Evolutionary conservation across 2,888 invertebrate species (phyloP).

Genomic region (Agriopis marginaria): DNA sequence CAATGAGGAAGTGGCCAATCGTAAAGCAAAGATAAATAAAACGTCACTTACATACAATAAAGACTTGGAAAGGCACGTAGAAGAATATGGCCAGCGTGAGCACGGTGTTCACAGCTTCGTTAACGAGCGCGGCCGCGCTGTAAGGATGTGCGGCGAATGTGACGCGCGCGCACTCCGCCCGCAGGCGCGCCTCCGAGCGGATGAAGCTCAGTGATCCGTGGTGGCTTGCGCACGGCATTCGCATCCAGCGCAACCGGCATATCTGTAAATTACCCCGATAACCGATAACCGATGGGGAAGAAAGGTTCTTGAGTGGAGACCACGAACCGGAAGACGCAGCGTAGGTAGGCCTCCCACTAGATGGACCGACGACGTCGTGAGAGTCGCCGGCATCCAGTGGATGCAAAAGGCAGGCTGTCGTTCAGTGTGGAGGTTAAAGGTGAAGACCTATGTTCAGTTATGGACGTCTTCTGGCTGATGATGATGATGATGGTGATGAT

Average conservation of each 20-base stretch:
- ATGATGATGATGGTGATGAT: no score
- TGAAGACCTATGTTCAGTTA: no score
- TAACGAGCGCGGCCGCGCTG: constrained; percentile 57
- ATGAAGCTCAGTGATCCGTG: constrained; percentile 55
- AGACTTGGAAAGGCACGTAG: constrained; percentile 68
- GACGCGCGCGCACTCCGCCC: constrained; percentile 57
- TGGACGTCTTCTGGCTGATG: no score
- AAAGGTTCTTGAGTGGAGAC: no score
- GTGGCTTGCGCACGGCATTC: constrained; percentile 61
- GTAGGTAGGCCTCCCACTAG: no score
- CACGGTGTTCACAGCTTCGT: constrained; percentile 66
- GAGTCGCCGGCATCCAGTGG: no score
- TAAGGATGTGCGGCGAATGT: constrained; percentile 68
- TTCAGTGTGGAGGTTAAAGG: no score
- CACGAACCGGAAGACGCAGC: no score
- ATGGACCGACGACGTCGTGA: no score
- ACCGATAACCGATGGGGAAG: no score
- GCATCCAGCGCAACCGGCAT: constrained; percentile 43
- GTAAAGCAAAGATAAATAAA: not conserved
- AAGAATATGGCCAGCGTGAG: constrained; percentile 52
- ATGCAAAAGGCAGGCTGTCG: no score
- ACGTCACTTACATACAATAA: constrained; percentile 58
- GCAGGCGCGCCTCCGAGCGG: constrained; percentile 60
- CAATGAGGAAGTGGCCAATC: not conserved
- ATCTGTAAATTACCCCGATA: constrained; percentile 24